Conservation (phyloP, 2,113 vertebrate species). For the Urocitellus parryii region DNA sequence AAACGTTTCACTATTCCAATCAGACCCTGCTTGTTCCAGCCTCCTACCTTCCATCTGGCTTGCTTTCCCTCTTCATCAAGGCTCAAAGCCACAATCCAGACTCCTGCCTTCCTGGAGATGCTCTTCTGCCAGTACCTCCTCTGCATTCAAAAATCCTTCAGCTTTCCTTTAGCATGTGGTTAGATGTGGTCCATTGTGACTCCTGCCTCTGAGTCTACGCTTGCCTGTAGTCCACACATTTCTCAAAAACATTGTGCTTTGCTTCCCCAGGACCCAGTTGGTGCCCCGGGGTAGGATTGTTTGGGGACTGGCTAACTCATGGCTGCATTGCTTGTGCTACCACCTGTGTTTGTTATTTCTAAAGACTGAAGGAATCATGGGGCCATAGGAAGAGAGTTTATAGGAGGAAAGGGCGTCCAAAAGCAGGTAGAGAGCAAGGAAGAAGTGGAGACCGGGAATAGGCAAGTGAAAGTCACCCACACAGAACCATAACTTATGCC, state of each 20-base stretch:
- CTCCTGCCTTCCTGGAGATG: neutral
- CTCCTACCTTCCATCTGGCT: neutral
- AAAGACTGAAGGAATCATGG: neutral
- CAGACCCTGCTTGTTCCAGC: neutral
- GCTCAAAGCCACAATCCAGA: neutral
- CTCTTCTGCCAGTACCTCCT: neutral
- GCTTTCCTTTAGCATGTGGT: neutral
- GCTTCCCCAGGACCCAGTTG: neutral
- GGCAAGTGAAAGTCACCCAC: neutral
- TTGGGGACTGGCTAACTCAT: neutral
- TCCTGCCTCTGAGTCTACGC: neutral
- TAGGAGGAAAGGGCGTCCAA: neutral
- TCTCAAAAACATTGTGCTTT: neutral
- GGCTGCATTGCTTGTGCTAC: neutral
- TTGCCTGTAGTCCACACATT: neutral
- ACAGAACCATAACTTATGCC: neutral
- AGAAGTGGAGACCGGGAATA: neutral
- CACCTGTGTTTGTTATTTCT: neutral
- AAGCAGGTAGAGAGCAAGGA: neutral
- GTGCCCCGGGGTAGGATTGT: neutral
- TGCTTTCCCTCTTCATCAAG: neutral
- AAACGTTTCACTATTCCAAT: neutral
- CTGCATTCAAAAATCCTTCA: neutral
- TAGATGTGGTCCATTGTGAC: neutral
- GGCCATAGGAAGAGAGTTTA: neutral